Evolutionary conservation across 2,888 invertebrate species (phyloP).

Genomic region (Drosophila meridiana): DNA sequence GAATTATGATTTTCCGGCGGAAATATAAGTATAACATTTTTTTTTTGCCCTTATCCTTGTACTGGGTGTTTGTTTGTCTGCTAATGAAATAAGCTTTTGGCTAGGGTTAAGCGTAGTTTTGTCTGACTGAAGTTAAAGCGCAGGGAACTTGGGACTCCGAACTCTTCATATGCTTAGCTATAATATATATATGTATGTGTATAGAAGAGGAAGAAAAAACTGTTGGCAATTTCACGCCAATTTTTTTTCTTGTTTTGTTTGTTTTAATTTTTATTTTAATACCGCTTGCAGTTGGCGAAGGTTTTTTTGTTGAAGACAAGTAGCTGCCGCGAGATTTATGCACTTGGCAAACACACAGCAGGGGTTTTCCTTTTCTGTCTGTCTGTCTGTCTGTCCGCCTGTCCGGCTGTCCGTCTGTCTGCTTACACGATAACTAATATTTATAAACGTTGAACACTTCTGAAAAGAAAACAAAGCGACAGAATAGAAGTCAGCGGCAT

Average conservation of each 20-base stretch:
- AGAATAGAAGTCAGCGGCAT: conserved; percentile 80
- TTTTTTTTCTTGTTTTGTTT: conserved; percentile 48
- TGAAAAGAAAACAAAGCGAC: conserved; percentile 18
- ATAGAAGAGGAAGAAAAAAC: conserved; percentile 50
- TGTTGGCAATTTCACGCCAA: conserved; percentile 85
- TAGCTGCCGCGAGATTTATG: conserved; percentile 80
- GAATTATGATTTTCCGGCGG: conserved; percentile 84
- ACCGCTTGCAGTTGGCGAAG: conserved; percentile 52
- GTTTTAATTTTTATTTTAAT: conserved; percentile 78
- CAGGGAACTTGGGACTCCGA: neutral
- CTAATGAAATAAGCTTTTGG: conserved; percentile 81
- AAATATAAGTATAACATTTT: conserved; percentile 70
- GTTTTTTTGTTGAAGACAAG: conserved; percentile 55
- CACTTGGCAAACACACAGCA: conserved; percentile 80
- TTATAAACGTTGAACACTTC: conserved; percentile 63
- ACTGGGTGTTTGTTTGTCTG: conserved; percentile 62
- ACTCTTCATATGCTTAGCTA: conserved; percentile 10
- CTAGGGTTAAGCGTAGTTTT: conserved; percentile 82
- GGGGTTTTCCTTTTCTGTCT: conserved; percentile 57
- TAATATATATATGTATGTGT: neutral
- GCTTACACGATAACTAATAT: conserved; percentile 76
- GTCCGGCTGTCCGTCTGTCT: conserved; percentile 25
- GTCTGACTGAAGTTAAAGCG: conserved; percentile 53
- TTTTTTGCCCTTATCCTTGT: conserved; percentile 19
- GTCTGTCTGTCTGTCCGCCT: conserved; percentile 48